phyloP scores from a whole-genome alignment of 2,797 vertebrate species.

The Remorina albescens region DNA sequence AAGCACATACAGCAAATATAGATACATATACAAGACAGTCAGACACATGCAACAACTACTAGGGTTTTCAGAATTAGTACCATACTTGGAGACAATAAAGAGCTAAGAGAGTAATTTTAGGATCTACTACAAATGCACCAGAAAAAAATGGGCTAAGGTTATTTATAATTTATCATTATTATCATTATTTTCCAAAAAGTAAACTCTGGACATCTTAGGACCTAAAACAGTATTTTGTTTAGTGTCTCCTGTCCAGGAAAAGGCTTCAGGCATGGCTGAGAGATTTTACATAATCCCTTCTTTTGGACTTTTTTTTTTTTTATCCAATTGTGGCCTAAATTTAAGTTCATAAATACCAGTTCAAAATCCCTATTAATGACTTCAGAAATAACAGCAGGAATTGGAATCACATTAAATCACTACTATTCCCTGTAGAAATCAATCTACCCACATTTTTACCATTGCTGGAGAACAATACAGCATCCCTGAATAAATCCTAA shows the following conservation, averaged over 20 bases:
- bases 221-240: slow-evolving; percentile 6
- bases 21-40: slow-evolving; percentile 56
- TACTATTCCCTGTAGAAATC: slow-evolving; percentile 15
- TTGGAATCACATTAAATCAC: not conserved
- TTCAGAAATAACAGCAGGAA: not conserved
- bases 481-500: not conserved
- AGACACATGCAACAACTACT: slow-evolving; percentile 72
- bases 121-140: slow-evolving; percentile 47
- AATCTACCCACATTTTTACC: slow-evolving; percentile 11
- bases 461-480: not conserved
- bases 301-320: not conserved
- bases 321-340: slow-evolving; percentile 2
- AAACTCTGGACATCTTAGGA: not conserved
- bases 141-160: slow-evolving; percentile 37
- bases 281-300: not conserved
- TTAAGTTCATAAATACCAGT: slow-evolving; percentile 16
- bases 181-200: slow-evolving; percentile 5
- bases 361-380: slow-evolving; percentile 17
- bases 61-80: slow-evolving; percentile 58
- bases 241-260: slow-evolving; percentile 5
- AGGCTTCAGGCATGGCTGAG: not conserved
- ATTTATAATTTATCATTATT: slow-evolving; percentile 41
- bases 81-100: slow-evolving; percentile 42
- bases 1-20: slow-evolving; percentile 54
- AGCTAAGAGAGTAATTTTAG: slow-evolving; percentile 50